phyloP scores from a whole-genome alignment of 1,140 invertebrate species.

The Nomia melanderi region DNA sequence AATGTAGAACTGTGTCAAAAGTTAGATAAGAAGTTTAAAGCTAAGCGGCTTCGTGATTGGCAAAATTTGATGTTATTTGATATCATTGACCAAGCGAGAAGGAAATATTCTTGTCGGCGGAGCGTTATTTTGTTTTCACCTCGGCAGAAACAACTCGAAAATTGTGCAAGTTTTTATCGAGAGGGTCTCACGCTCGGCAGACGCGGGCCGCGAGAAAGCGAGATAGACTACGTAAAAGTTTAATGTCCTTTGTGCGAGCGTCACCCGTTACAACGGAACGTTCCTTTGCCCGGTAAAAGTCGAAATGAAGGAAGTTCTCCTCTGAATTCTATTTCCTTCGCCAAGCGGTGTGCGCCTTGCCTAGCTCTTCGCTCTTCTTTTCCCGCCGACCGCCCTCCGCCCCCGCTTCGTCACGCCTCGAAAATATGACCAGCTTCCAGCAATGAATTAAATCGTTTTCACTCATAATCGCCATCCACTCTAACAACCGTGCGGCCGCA shows the following conservation, averaged over 20 bases:
- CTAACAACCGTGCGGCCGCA: background rate
- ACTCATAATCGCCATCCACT: background rate
- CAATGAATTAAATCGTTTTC: conserved; percentile 19
- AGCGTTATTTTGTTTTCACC: background rate
- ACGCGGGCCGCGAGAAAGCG: conserved; percentile 5
- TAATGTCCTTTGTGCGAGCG: conserved; percentile 35
- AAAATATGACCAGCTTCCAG: background rate
- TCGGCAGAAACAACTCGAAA: background rate
- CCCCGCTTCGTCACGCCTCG: background rate
- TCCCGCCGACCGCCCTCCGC: background rate
- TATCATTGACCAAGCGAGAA: too few relatives aligned
- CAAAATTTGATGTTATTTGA: too few relatives aligned
- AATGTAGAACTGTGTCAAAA: too few relatives aligned
- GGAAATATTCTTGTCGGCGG: too few relatives aligned
- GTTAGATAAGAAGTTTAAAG: too few relatives aligned
- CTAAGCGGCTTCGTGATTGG: too few relatives aligned
- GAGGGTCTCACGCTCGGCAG: background rate
- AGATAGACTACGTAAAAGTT: conserved; percentile 33
- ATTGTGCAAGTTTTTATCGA: conserved; percentile 37
- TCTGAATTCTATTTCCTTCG: conserved; percentile 55
- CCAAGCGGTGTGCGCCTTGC: conserved; percentile 35
- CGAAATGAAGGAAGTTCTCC: conserved; percentile 55
- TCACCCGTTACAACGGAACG: conserved; percentile 42
- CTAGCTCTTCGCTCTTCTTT: conserved; percentile 9
- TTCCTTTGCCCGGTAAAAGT: conserved; percentile 48